phyloP scores from a whole-genome alignment of 2,113 vertebrate genomes.

The Sclerurus mexicanus region DNA sequence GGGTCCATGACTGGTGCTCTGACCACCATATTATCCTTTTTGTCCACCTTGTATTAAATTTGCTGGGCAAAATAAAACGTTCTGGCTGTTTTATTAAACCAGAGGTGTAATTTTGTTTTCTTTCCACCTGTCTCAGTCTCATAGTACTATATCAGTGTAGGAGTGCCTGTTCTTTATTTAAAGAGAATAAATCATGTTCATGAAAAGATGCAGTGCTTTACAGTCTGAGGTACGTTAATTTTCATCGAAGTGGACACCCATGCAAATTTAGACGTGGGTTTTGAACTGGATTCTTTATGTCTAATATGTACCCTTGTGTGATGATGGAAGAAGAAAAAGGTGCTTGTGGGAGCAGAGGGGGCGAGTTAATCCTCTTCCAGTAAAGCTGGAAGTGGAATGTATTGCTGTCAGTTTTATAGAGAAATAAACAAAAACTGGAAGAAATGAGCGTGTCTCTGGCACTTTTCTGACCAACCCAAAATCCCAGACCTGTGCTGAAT shows the following conservation, averaged over 20 bases:
- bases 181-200: not conserved
- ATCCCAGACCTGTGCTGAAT: not conserved
- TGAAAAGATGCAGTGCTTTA: not conserved
- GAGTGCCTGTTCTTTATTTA: not conserved
- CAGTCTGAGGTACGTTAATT: not conserved
- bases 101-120: not conserved
- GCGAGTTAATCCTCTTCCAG: not conserved
- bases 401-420: not conserved
- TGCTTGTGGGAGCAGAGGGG: not conserved
- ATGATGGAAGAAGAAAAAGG: not conserved
- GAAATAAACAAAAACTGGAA: not conserved
- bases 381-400: not conserved
- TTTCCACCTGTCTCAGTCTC: not conserved
- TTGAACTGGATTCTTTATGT: not conserved
- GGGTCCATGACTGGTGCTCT: rapidly evolving
- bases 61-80: not conserved
- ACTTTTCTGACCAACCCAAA: not conserved
- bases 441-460: not conserved
- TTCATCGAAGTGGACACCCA: not conserved
- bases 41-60: not conserved
- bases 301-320: not conserved
- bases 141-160: not conserved
- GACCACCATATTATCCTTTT: not conserved
- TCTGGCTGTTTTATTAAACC: not conserved
- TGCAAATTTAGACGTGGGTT: not conserved